Base-by-base conservation (phyloP, 2,888 invertebrate genomes). In the Cephus spinipes region DNA sequence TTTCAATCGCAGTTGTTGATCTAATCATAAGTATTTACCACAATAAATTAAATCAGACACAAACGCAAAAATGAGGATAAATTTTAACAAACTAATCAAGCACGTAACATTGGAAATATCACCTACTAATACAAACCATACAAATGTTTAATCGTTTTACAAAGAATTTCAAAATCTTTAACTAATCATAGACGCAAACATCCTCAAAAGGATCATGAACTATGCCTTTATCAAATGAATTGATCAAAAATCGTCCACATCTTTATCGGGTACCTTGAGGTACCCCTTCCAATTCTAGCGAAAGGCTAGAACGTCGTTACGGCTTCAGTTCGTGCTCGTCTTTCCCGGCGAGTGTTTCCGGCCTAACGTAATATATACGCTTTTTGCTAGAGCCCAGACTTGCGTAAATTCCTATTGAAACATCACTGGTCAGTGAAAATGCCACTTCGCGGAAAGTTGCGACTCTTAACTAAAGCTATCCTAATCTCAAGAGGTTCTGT, bases 381-480 rank as follows among this genome's bases (percentile, higher is more conserved):
- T 55, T 55, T 55, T 55, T 0, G 9, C 23, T 9, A 23, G 55
- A 55, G 6, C 23, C 2, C 1, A 55, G 55, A 1, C 23, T 23
- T 23, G 23, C 23, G 6, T 23, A 9, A 55, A 55, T 55, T 55
- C 0, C 2, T 9, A 23, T 55, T 23, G 23, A 23, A 9, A 9
- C 9, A 55, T 55, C 55, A 4, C 68, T 74, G 15, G 36, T 68
- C 35, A 69, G 36, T 33, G 79, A 76, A 33, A 80, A 89, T 89
- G 90, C 86, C 89, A 68, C 87, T 87, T 73, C 86, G 86, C 35
- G 87, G 82, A 79, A 89, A 85, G 78, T 79, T 89, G 31, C 87
- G 87, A 31, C 36, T 82, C 68, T 81, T 89, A 30, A 81, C 84
- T 30, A 86, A 85, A 81, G 83, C 84, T 34, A 87, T 85, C 34